Percentiles rank a stretch among this genome's conserved stretches.
Evolutionary conservation across 1,140 invertebrate species (phyloP).

Genomic region (Orius insidiosus): DNA sequence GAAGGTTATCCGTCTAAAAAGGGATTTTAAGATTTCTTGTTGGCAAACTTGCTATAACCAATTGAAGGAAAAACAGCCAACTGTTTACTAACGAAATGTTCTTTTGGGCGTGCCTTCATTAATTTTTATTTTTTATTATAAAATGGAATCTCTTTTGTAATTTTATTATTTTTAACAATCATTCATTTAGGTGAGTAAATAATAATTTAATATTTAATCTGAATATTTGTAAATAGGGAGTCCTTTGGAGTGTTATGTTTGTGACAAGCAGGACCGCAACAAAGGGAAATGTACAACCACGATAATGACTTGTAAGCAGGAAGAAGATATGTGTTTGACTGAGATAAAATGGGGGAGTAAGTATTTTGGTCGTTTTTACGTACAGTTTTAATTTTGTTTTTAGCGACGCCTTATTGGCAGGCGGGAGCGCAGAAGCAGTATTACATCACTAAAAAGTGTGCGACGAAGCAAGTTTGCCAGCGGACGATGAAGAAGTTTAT

Average conservation of each 20-base stretch:
- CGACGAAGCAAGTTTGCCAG: conserved; percentile 62
- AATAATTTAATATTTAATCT: no score
- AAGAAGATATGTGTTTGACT: conserved; percentile 72
- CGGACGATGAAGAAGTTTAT: conserved; percentile 45
- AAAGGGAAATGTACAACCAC: conserved; percentile 84
- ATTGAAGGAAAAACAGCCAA: no score
- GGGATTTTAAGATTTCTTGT: no score
- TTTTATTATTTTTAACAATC: no score
- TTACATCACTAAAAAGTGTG: conserved; percentile 84
- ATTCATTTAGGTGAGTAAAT: no score
- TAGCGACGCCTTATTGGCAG: conserved; percentile 72
- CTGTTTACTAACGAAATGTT: no score
- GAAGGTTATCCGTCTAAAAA: no score
- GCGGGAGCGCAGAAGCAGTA: conserved; percentile 84
- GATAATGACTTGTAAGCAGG: conserved; percentile 73
- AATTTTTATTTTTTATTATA: no score
- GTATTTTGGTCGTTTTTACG: conserved; percentile 22
- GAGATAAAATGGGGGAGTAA: conserved; percentile 78
- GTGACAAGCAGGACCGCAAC: conserved; percentile 80
- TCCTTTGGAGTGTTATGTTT: conserved; percentile 83
- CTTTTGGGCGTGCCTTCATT: no score
- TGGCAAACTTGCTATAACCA: no score
- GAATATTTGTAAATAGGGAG: no score
- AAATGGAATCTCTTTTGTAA: no score
- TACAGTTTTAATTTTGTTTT: conserved; percentile 4